A percentile compares a stretch with the other conserved stretches of the same genome.
These are phyloP conservation scores for Remorina albescens DNA, from an alignment of 2,797 vertebrate species.

Conservation along the genomic window DNA sequence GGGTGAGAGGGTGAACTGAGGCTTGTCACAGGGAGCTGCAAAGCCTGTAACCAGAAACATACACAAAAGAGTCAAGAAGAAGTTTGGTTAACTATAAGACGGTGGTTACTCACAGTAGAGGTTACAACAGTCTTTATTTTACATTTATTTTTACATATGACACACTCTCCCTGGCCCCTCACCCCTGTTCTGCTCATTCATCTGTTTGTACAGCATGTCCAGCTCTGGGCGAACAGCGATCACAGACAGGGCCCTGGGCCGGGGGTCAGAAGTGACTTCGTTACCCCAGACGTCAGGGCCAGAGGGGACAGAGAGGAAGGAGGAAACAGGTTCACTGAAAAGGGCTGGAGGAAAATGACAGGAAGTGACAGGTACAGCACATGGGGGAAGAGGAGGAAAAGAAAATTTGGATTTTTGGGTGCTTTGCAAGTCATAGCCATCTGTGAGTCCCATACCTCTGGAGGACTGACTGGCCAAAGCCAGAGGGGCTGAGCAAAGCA, in stretches of 20 bases:
- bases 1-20: conserved; percentile 71
- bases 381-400: conserved; percentile 37
- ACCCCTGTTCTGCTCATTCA: conserved; percentile 87
- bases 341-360: conserved; percentile 83
- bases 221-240: conserved; percentile 90
- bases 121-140: not conserved
- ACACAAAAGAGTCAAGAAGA: not conserved
- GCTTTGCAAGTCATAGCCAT: conserved; percentile 21
- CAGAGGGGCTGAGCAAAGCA: conserved; percentile 70
- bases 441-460: conserved; percentile 70
- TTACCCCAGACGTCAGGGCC: conserved; percentile 76
- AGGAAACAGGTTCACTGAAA: conserved; percentile 80
- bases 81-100: not conserved
- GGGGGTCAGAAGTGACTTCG: conserved; percentile 71
- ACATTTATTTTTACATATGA: not conserved
- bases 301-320: conserved; percentile 67
- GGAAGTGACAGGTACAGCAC: conserved; percentile 47
- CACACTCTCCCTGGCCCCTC: conserved; percentile 59
- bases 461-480: conserved; percentile 49
- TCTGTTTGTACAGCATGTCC: conserved; percentile 89
- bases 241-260: conserved; percentile 79
- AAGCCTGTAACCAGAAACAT: conserved; percentile 70
- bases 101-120: not conserved
- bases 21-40: conserved; percentile 63
- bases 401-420: conserved; percentile 15